Evolutionary conservation across 2,113 vertebrate species (phyloP).

Genomic region (Tragelaphus strepsiceros): DNA sequence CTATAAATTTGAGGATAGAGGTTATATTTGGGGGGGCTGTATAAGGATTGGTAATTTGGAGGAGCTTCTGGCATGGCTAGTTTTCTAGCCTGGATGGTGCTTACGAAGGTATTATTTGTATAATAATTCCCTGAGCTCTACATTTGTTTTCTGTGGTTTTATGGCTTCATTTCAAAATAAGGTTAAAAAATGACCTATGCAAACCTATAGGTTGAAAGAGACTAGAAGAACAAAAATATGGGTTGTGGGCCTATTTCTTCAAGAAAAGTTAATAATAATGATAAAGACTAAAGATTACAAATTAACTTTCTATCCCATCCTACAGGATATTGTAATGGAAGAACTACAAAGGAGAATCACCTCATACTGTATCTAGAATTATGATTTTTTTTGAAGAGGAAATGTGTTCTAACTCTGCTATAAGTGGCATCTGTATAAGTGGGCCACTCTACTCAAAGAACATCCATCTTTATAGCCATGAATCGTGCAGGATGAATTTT

Average conservation of each 20-base stretch:
- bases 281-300: neutral
- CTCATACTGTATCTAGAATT: neutral
- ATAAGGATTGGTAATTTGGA: neutral
- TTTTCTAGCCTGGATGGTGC: neutral
- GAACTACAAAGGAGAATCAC: neutral
- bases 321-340: neutral
- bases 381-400: neutral
- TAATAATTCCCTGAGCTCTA: neutral
- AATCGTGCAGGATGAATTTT: conserved; percentile 13
- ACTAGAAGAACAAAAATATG: conserved; percentile 27
- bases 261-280: conserved; percentile 22
- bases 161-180: neutral
- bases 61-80: neutral
- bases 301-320: neutral
- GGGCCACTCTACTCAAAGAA: neutral
- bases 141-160: conserved; percentile 6
- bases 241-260: neutral
- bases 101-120: neutral
- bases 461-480: conserved; percentile 42
- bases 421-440: conserved; percentile 40
- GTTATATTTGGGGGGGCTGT: neutral
- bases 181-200: neutral
- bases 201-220: neutral
- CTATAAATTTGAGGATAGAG: neutral
- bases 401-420: neutral